These are phyloP conservation scores for Rhopilema esculentum DNA, from an alignment of 30 jellyfish, hydroid and myxozoan genomes.

Conservation along the genomic window DNA sequence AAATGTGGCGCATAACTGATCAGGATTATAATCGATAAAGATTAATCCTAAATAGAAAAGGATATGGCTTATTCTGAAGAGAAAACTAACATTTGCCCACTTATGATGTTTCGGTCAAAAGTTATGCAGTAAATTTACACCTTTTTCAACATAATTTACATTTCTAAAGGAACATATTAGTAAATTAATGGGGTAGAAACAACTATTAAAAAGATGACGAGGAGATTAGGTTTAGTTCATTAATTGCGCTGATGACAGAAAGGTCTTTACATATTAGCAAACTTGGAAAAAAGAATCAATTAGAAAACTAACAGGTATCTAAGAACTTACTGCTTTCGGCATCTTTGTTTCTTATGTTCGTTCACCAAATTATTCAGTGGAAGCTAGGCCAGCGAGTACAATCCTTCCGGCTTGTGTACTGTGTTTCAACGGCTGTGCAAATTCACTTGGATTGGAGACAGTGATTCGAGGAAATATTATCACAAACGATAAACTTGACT, in stretches of 20 bases:
- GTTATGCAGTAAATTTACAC: too few species aligned
- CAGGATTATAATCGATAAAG: too few species aligned
- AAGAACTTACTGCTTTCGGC: constrained; percentile 73
- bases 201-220: too few species aligned
- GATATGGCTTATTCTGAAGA: too few species aligned
- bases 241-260: background rate
- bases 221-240: background rate
- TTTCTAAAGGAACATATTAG: too few species aligned
- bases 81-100: too few species aligned
- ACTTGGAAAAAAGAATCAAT: background rate
- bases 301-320: constrained; percentile 73
- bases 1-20: too few species aligned
- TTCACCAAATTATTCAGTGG: background rate
- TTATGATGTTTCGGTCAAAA: too few species aligned
- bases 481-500: background rate
- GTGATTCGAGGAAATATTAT: background rate
- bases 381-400: constrained; percentile 5
- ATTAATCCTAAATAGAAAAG: too few species aligned
- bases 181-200: too few species aligned
- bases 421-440: background rate
- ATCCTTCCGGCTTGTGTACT: constrained; percentile 12
- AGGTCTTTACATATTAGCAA: background rate
- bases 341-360: constrained; percentile 6
- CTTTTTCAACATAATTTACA: too few species aligned
- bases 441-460: background rate